phyloP scores from a whole-genome alignment of 2,888 invertebrate genomes.

The Drosophila engyochracea region DNA sequence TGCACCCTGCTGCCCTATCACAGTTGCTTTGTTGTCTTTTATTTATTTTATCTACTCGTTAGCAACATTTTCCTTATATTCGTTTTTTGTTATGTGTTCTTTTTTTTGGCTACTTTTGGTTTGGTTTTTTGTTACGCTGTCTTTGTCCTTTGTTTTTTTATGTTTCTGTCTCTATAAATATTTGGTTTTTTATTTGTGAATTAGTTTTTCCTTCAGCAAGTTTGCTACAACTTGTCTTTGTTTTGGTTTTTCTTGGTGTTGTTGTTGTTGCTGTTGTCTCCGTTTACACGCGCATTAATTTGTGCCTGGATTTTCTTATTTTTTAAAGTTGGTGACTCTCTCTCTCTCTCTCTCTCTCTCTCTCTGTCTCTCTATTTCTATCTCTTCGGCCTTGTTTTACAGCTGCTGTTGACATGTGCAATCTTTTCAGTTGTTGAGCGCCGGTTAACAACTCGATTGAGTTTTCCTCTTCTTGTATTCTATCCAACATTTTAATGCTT shows the following conservation, averaged over 20 bases:
- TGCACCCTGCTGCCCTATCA: slow-evolving; percentile 3
- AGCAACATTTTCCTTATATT: slow-evolving; percentile 55
- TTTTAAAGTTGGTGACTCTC: slow-evolving; percentile 48
- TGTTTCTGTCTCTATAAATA: background rate
- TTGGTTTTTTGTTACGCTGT: slow-evolving; percentile 32
- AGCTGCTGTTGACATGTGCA: slow-evolving; percentile 63
- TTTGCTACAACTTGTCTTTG: slow-evolving; percentile 49
- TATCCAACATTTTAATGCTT: slow-evolving; percentile 58
- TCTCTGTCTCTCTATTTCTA: slow-evolving; percentile 18
- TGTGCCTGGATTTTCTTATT: slow-evolving; percentile 46
- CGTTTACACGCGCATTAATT: slow-evolving; percentile 70
- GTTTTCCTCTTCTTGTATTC: slow-evolving; percentile 4
- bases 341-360: slow-evolving; percentile 7
- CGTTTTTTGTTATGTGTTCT: background rate
- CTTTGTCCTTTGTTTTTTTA: slow-evolving; percentile 42
- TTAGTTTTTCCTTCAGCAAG: slow-evolving; percentile 50
- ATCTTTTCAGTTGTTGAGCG: slow-evolving; percentile 21
- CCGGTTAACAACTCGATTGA: background rate
- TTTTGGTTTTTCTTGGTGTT: slow-evolving; percentile 22
- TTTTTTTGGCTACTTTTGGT: slow-evolving; percentile 30
- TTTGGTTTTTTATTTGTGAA: slow-evolving; percentile 22
- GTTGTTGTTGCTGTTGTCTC: slow-evolving; percentile 20
- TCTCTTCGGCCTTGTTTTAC: slow-evolving; percentile 21
- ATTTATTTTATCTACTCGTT: slow-evolving; percentile 67
- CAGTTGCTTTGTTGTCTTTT: slow-evolving; percentile 46